Percentiles rank a stretch among this genome's conserved stretches.
Evolutionary conservation across 2,113 vertebrate species (phyloP).

Genomic region (Antennarius striatus): DNA sequence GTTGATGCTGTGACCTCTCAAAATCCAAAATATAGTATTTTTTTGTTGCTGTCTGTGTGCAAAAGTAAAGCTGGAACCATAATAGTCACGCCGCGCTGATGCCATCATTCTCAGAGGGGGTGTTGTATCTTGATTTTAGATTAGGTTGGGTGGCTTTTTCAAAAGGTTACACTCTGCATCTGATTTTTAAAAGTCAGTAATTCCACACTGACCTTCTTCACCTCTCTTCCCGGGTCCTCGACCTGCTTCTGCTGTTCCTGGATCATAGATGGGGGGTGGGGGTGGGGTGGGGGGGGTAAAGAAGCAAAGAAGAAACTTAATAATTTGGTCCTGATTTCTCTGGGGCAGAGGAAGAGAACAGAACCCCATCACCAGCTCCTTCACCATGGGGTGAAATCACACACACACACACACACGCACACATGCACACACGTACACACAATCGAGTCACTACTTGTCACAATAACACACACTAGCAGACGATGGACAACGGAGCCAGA

Average conservation of each 20-base stretch:
- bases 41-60: too few species aligned
- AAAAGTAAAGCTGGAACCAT: too few species aligned
- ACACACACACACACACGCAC: conserved; percentile 20
- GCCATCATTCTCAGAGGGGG: too few species aligned
- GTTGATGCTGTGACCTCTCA: too few species aligned
- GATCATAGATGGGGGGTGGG: conserved; percentile 2
- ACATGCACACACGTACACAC: conserved; percentile 13
- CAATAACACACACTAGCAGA: conserved; percentile 10
- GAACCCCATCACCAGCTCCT: conserved; percentile 39
- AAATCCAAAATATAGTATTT: too few species aligned
- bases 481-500: conserved; percentile 19
- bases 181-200: too few species aligned
- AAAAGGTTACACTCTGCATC: too few species aligned
- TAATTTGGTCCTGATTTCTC: neutral
- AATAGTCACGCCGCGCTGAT: too few species aligned
- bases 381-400: conserved; percentile 24
- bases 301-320: conserved; percentile 8
- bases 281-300: conserved; percentile 9
- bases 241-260: conserved; percentile 91
- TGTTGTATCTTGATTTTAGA: too few species aligned
- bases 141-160: too few species aligned
- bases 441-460: conserved; percentile 6
- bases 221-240: conserved; percentile 88
- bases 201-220: conserved; percentile 85
- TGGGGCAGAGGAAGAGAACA: conserved; percentile 13